These are phyloP conservation scores for Otis tarda DNA, from an alignment of 2,113 vertebrate genomes.

Conservation along the genomic window DNA sequence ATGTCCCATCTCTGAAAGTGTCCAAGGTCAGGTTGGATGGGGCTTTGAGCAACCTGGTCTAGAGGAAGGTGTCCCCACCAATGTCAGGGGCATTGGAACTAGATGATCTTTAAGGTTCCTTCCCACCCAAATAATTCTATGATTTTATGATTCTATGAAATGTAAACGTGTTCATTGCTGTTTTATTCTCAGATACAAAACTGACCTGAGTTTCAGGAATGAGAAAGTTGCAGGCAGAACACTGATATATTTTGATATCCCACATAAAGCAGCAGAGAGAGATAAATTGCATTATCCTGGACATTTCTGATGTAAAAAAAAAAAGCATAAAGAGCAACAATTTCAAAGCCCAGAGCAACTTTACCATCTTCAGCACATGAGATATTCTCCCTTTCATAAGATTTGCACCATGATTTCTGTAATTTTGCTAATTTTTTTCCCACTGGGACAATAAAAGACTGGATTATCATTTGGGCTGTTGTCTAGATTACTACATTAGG, in stretches of 20 bases:
- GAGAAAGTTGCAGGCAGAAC: not conserved
- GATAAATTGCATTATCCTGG: not conserved
- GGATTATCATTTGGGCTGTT: not conserved
- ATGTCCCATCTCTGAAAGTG: no score
- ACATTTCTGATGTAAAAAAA: not conserved
- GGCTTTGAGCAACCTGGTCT: no score
- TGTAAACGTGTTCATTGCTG: not conserved
- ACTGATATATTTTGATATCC: not conserved
- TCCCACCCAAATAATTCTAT: no score
- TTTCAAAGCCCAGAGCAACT: not conserved
- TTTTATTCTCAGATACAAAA: not conserved
- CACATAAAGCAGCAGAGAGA: not conserved
- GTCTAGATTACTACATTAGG: not conserved
- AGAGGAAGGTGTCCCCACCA: no score
- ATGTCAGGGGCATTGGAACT: no score
- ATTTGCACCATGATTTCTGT: not conserved
- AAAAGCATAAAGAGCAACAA: not conserved
- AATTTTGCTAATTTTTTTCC: not conserved
- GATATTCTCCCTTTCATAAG: not conserved
- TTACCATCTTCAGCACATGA: not conserved
- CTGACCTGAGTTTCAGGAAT: not conserved
- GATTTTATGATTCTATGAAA: not conserved
- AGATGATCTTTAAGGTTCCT: no score
- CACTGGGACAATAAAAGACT: not conserved
- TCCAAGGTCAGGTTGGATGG: no score